Conservation (phyloP, 2,797 vertebrate genomes). For the Lagodon rhomboides region DNA sequence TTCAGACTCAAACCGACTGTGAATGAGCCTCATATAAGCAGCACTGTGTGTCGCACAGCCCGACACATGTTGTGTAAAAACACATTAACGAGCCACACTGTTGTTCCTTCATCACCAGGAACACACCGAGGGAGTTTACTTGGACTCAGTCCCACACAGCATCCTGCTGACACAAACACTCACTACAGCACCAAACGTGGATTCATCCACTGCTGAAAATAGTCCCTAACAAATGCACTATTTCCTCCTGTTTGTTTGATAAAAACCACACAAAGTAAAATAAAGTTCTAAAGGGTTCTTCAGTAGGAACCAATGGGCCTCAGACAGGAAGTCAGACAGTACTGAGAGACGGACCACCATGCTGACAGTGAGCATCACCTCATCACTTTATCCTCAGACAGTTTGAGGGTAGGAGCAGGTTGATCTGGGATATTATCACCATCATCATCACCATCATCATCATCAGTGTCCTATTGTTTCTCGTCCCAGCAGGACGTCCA, state of each 20-base stretch:
- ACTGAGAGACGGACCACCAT: background rate
- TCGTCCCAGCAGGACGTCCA: constrained; percentile 64
- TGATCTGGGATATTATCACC: background rate
- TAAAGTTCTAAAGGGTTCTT: background rate
- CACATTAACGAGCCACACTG: background rate
- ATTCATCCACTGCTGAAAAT: background rate
- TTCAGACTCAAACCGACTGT: no score
- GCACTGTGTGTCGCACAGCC: no score
- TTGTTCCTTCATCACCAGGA: background rate
- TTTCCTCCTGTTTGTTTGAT: background rate
- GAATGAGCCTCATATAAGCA: background rate
- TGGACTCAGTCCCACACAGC: background rate
- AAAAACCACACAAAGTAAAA: background rate
- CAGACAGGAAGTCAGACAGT: background rate
- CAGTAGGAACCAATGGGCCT: background rate
- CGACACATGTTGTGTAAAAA: no score
- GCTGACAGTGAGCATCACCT: background rate
- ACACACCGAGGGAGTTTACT: background rate
- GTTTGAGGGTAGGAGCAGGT: background rate
- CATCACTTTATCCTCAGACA: background rate
- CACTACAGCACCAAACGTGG: background rate
- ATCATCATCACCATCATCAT: constrained; percentile 67
- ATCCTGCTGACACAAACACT: background rate
- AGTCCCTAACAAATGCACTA: background rate
- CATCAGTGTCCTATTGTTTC: constrained; percentile 87